Base-by-base conservation (phyloP, 2,888 invertebrate species). In the Tenodera sinensis region DNA sequence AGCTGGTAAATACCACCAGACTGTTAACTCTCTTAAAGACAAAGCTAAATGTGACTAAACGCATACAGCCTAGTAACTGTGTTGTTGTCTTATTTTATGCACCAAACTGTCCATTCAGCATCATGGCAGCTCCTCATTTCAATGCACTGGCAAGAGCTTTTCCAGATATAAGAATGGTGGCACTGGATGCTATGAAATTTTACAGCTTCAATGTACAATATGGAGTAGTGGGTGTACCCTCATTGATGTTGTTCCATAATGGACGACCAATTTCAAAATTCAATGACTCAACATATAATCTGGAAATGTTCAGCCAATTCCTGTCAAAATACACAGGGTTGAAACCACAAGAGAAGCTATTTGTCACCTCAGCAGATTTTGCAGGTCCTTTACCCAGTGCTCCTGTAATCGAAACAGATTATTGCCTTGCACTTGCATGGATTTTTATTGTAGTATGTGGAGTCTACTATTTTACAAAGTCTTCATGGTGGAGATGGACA, bases 151-250 rank as follows among this genome's bases (percentile, higher is more conserved):
- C 98, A 1, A 94, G 97, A 92, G 96, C 97, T 6, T 99, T 97
- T 93, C 98, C 98, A 1, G 96, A 96, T 91, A 94, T 99, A 0
- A 97, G 97, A 93, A 95, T 98, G 93, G 96, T 98, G 15, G 99
- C 97, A 3, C 96, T 99, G 28, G 98, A 99, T 94, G 98, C 98
- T 2, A 95, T 97, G 91, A 96, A 96, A 92, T 96, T 97, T 92
- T 96, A 96, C 92, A 96, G 94, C 90, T 97, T 98, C 87, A 98
- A 98, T 93, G 97, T 98, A 0, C 97, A 98, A 91, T 98, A 97
- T 93, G 98, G 98, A 15, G 97, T 98, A 90, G 96, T 98, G 14
- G 98, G 98, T 28, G 96, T 98, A 83, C 98, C 98, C 12, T 97
- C 98, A 4, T 92, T 98, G 71, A 95, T 98, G 94, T 94, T 99